Evolutionary conservation across 2,113 vertebrate species (phyloP), one percentile per base, ranked within the genome.

Genomic region (Craseonycteris thonglongyai): DNA sequence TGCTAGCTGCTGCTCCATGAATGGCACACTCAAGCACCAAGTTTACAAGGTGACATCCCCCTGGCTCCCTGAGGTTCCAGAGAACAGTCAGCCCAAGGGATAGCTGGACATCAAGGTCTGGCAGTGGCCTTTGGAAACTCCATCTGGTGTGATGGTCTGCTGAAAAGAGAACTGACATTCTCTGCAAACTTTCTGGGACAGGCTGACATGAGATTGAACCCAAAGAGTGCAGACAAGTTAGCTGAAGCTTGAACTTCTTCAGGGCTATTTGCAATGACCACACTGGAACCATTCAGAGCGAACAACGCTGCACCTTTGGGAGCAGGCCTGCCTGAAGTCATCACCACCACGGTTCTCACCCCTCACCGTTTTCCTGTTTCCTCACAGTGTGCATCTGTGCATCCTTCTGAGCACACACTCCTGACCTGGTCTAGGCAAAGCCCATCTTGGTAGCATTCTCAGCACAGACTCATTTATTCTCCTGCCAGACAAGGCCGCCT

Each of bases 261-360:
- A 80, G 54, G 51, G 8, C 24, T 59, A 76, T 38, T 88, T 85
- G 26, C 38, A 78, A 33, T 91, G 28, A 54, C 75, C 10, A 14
- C 7, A 21, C 19, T 14, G 33, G 79, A 96, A 4, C 28, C 42
- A 51, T 49, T 82, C 45, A 74, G n/a, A 89, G 26, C 56, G 69
- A 89, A 89, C 24, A 35, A 65, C 12, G 9, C 8, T 56, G 35
- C 12, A 42, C 12, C n/a, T 83, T 61, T 72, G n/a, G 68, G 45
- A 8, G 28, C 10, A 61, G 9, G 14, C 9, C 68, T 69, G 18
- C 38, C 66, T 78, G 61, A 75, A 63, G 30, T 42, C 35, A 28
- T 40, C 0, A 0, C 54, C 11, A 5, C 19, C n/a, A 7, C 19
- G 2, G 13, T 4, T 0, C 28, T 71, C 15, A 16, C 3, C 28